Base-by-base conservation (phyloP, 1,140 invertebrate genomes). In the Cotesia vestalis region DNA sequence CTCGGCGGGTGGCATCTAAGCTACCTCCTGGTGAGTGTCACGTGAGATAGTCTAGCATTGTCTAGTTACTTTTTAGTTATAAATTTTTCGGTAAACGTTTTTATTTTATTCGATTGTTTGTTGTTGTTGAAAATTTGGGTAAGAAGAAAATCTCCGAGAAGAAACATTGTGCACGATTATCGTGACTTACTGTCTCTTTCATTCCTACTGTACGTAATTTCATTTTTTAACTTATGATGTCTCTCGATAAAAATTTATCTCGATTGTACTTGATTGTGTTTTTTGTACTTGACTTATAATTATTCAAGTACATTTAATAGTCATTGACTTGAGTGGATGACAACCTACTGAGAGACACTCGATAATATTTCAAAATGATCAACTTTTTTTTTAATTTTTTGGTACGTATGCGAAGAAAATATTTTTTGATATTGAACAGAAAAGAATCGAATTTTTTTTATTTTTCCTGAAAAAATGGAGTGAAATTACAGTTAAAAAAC, bases 341-440 rank as follows among this genome's bases (percentile, higher is more conserved):
- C 53, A 51, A 61, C 79, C 76, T 57, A 77, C 79, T 76, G 79
- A 70, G 60, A 64, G 62, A 38, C 40, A 35, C 38, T 64, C 59
- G 17, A 64, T 38, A 64, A 64, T 46, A 46, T 46, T 46, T 11
- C 6, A 8, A 46, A 46, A 46, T 46, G 11, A 11, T 46, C 40
- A 46, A 46, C 6, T 46, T 8, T 46, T 46, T 6, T 46, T 46
- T 46, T 46, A 6, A 9, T 46, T 9, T 46, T 11, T 6, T 9
- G 11, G 6, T 46, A 46, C 11, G 40, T 46, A 46, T 2, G 40
- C 17, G 5, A 3, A 12, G 12, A 17, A 4, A 14, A n/a, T 20
- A 12, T 6, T 14, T 57, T 57, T 8, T 12, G 11, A 27, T 27
- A 27, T 27, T 27, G 27, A 27, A 27, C 1, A 1, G 27, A 27